phyloP scores from a whole-genome alignment of 2,113 vertebrate genomes.

The Illadopsis cleaveri region DNA sequence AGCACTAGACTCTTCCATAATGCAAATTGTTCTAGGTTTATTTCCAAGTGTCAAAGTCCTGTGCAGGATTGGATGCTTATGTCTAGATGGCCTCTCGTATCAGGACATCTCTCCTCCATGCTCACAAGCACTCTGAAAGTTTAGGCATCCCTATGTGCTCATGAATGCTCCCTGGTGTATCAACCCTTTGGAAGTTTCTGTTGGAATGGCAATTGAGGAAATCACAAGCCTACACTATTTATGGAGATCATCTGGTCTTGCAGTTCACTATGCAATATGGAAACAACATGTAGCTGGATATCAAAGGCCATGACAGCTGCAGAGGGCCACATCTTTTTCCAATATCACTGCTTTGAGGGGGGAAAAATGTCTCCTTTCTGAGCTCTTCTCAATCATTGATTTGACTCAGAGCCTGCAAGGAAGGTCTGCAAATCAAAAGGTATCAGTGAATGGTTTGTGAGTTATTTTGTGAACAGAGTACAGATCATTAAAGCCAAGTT shows the following conservation, averaged over 20 bases:
- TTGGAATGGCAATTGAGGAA: background rate
- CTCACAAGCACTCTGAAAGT: background rate
- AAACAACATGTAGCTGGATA: slow-evolving; percentile 48
- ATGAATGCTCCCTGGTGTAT: background rate
- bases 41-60: background rate
- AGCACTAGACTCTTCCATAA: background rate
- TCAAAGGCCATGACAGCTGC: slow-evolving; percentile 50
- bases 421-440: slow-evolving; percentile 50
- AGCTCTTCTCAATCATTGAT: slow-evolving; percentile 34
- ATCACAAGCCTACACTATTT: slow-evolving; percentile 20
- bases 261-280: slow-evolving; percentile 34
- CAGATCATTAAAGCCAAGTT: slow-evolving; percentile 37
- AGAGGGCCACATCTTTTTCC: slow-evolving; percentile 53
- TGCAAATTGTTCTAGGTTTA: background rate
- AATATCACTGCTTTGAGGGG: slow-evolving; percentile 27
- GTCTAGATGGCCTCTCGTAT: background rate
- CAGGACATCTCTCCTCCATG: background rate
- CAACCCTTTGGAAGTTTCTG: background rate
- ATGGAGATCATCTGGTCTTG: slow-evolving; percentile 51
- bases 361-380: background rate
- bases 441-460: slow-evolving; percentile 28
- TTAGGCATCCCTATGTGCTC: background rate
- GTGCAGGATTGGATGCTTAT: background rate
- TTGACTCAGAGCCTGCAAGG: slow-evolving; percentile 31
- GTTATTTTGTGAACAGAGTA: slow-evolving; percentile 43